Percentiles rank a stretch among this genome's conserved stretches.
Evolutionary conservation across 2,113 vertebrate genomes (phyloP).

Genomic region (Equus quagga): DNA sequence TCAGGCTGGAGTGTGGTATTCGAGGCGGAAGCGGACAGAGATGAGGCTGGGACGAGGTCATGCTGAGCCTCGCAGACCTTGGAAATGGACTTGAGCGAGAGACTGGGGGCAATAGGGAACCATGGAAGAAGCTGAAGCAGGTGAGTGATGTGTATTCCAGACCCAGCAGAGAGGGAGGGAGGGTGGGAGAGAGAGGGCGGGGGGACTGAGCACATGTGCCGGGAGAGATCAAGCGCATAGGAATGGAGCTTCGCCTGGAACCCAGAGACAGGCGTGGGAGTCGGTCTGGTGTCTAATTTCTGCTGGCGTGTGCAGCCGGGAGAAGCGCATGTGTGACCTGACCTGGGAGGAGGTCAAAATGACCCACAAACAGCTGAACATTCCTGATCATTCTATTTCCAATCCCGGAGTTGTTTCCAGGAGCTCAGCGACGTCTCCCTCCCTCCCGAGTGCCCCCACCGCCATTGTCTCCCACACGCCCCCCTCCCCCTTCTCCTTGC

Average conservation of each 20-base stretch:
- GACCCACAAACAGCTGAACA: slow-evolving; percentile 76
- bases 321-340: slow-evolving; percentile 66
- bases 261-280: background rate
- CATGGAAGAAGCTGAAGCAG: background rate
- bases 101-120: background rate
- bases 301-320: background rate
- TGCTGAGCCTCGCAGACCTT: background rate
- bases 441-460: background rate
- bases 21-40: background rate
- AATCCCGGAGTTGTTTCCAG: background rate
- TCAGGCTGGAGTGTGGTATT: background rate
- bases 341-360: slow-evolving; percentile 70
- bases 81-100: background rate
- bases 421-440: slow-evolving; percentile 19
- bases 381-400: slow-evolving; percentile 53
- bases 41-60: background rate
- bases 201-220: background rate
- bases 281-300: slow-evolving; percentile 30
- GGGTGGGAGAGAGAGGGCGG: fast-evolving
- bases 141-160: background rate
- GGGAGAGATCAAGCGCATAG: background rate
- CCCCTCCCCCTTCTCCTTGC: background rate
- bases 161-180: background rate
- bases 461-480: fast-evolving
- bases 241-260: background rate